phyloP scores from a whole-genome alignment of 64 coral and sea anemone genomes.

The Orbicella faveolata region DNA sequence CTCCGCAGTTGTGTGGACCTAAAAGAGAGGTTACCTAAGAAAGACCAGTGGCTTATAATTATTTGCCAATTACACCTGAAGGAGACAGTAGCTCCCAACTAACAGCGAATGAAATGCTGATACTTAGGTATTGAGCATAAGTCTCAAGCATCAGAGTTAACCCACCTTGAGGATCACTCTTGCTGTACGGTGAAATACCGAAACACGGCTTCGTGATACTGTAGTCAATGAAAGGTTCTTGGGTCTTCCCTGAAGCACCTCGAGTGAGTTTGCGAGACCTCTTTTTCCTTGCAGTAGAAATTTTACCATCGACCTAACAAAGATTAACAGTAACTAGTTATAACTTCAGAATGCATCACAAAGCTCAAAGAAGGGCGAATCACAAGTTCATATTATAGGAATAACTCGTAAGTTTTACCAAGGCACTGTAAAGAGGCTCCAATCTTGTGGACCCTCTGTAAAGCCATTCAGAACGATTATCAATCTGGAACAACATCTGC shows the following conservation, averaged over 20 bases:
- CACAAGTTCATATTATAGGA: no score
- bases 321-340: background rate
- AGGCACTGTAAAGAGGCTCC: constrained; percentile 80
- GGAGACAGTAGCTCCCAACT: no score
- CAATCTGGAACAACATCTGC: constrained; percentile 98
- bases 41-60: no score
- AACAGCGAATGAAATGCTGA: no score
- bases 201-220: constrained; percentile 86
- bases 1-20: no score
- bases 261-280: constrained; percentile 75
- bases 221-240: constrained; percentile 85
- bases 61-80: no score
- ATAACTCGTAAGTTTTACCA: constrained; percentile 49
- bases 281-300: constrained; percentile 68
- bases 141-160: background rate
- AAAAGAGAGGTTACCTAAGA: no score
- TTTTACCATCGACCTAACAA: constrained; percentile 61
- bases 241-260: constrained; percentile 36
- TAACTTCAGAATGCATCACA: no score
- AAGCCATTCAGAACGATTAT: constrained; percentile 98
- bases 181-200: constrained; percentile 88
- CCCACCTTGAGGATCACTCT: constrained; percentile 88
- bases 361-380: no score
- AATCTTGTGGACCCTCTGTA: constrained; percentile 95
- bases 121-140: no score